phyloP scores from a whole-genome alignment of 2,113 vertebrate genomes.

The Laticauda colubrina region DNA sequence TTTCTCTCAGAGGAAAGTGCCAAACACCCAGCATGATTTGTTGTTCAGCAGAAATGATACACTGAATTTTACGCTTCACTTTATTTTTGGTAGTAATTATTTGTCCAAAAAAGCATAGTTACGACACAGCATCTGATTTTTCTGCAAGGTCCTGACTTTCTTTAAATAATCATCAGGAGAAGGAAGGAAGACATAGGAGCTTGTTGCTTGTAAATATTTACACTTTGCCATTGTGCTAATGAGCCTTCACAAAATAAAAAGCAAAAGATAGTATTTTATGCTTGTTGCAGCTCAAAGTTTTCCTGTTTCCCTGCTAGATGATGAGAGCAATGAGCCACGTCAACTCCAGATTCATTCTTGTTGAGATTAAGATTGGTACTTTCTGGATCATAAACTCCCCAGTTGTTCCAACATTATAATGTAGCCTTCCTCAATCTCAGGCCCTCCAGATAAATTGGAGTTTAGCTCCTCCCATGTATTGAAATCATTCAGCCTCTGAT shows the following conservation, averaged over 20 bases:
- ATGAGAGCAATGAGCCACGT: not conserved
- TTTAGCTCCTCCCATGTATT: not conserved
- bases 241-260: not conserved
- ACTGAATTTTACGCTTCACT: constrained; percentile 31
- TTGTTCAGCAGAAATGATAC: constrained; percentile 25
- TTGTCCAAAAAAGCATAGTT: constrained; percentile 47
- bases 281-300: not conserved
- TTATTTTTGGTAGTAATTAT: constrained; percentile 43
- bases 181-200: constrained; percentile 33
- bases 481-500: not conserved
- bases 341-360: not conserved
- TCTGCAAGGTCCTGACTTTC: constrained; percentile 45
- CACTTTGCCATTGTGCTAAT: constrained; percentile 26
- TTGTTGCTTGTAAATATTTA: constrained; percentile 52
- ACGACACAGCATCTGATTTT: constrained; percentile 32
- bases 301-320: not conserved
- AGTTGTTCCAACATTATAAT: not conserved
- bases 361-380: not conserved
- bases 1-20: not conserved
- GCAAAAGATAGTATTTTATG: constrained; percentile 10
- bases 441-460: not conserved
- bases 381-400: not conserved
- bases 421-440: not conserved
- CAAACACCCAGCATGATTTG: constrained; percentile 18
- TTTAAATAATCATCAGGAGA: constrained; percentile 55